Evolutionary conservation across 2,113 vertebrate genomes (phyloP), one percentile per base, ranked within the genome.

Genomic region (Caretta caretta): DNA sequence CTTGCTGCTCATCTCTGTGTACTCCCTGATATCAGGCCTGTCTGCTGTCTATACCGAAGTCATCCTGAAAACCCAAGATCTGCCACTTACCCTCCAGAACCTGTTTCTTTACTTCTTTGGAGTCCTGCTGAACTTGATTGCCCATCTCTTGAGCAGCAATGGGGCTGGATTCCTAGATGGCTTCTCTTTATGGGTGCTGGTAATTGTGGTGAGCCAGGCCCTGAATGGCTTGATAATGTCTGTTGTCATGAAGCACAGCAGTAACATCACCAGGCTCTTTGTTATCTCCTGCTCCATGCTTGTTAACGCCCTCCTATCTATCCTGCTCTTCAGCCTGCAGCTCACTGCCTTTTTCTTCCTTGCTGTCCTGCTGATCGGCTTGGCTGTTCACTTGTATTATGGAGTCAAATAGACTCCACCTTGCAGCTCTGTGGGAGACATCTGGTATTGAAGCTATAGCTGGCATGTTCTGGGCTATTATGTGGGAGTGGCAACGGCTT

Each of bases 161-260:
- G 97, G 95, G 76, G 87, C 93, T 0, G 88, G 98, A 31, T 99
- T 99, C 96, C 94, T 99, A 89, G 98, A 99, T 35, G 99, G 99
- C 27, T 99, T 98, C 94, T 99, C 99, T 0, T 92, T 91, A 14
- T 98, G 98, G 93, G 98, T 99, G 53, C 98, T 98, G 54, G 86
- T 98, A 4, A 98, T 99, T 1, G 97, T 99, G n/a, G 90, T 98
- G 38, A 99, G 99, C 80, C 99, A 99, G 98, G 99, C 98, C 1
- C 94, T 98, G 20, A 99, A 99, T 0, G 99, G 99, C 14, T 98
- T 99, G 80, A 98, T 99, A 56, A 99, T 99, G 99, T 99, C 99
- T 0, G 98, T 99, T 46, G 98, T 99, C 93, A 99, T 99, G 98
- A 99, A 99, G 97, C 99, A 99, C 10, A 99, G 99, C 98, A 99